phyloP scores from a whole-genome alignment of 2,888 invertebrate genomes.

The Syritta pipiens region DNA sequence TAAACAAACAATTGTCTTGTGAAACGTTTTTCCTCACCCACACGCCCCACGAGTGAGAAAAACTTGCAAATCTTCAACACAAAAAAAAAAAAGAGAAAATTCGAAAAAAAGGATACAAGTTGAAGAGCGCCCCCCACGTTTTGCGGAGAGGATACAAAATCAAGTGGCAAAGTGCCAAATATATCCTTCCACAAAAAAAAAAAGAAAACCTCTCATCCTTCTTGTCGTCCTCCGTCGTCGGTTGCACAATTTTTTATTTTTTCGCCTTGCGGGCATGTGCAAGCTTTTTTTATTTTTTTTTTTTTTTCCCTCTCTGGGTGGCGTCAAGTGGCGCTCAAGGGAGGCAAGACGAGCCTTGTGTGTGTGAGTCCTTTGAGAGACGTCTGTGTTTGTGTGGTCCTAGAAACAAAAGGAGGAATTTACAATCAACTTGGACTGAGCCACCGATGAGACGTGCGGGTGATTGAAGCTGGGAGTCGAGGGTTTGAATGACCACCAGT shows the following conservation, averaged over 20 bases:
- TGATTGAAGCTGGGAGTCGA: too few species aligned
- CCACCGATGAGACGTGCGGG: too few species aligned
- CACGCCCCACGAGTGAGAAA: too few species aligned
- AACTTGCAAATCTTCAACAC: too few species aligned
- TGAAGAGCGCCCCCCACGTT: too few species aligned
- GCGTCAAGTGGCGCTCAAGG: conserved; percentile 30
- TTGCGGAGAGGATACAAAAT: not conserved
- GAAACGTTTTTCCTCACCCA: too few species aligned
- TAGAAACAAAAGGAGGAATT: too few species aligned
- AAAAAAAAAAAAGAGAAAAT: not conserved
- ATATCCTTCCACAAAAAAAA: not conserved
- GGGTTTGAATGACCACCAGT: too few species aligned
- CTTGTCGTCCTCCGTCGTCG: too few species aligned
- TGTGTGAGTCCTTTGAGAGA: not conserved
- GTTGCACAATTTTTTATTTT: not conserved
- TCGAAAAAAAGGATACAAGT: not conserved
- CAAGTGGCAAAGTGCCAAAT: conserved; percentile 32
- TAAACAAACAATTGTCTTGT: too few species aligned
- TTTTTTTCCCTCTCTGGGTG: not conserved
- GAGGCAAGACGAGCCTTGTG: conserved; percentile 1
- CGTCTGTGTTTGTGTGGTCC: not conserved
- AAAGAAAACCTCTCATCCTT: too few species aligned
- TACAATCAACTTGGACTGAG: too few species aligned
- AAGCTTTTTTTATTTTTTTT: conserved; percentile 18
- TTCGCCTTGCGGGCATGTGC: conserved; percentile 11